These are phyloP conservation scores for Andrena bucephala DNA, from an alignment of 2,888 invertebrate genomes.

Conservation along the genomic window DNA sequence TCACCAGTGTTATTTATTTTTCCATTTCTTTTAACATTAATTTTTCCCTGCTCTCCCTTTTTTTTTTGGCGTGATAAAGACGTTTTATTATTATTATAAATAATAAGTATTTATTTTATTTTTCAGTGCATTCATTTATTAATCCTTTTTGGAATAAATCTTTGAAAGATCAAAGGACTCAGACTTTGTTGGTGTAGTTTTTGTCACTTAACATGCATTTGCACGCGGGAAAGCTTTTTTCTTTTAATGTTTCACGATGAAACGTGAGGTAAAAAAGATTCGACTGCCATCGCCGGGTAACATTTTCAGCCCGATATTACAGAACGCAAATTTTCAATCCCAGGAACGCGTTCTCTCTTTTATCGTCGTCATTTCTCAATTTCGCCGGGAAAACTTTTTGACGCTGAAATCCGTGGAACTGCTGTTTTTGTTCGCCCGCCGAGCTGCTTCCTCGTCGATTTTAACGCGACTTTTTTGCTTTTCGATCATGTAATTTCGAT, in stretches of 20 bases:
- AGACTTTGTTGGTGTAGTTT: not conserved
- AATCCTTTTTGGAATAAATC: no score
- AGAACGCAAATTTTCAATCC: not conserved
- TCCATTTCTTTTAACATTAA: not conserved
- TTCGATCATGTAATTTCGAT: not conserved
- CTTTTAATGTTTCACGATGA: not conserved
- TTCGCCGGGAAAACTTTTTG: not conserved
- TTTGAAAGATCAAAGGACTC: no score
- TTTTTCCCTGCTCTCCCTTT: no score
- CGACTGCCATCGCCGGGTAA: not conserved
- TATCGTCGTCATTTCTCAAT: conserved; percentile 5
- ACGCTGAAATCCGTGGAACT: not conserved
- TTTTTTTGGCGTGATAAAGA: not conserved
- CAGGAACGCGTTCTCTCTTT: not conserved
- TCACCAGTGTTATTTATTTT: no score
- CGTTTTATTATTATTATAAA: no score
- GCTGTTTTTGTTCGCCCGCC: conserved; percentile 12
- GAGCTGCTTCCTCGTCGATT: not conserved
- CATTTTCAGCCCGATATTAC: not conserved
- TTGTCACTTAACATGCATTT: not conserved
- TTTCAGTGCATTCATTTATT: no score
- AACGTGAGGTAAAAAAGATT: not conserved
- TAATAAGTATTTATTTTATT: no score
- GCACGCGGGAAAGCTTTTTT: not conserved
- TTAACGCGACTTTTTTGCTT: not conserved